phyloP scores from a whole-genome alignment of 2,113 vertebrate species.

The Equus quagga region DNA sequence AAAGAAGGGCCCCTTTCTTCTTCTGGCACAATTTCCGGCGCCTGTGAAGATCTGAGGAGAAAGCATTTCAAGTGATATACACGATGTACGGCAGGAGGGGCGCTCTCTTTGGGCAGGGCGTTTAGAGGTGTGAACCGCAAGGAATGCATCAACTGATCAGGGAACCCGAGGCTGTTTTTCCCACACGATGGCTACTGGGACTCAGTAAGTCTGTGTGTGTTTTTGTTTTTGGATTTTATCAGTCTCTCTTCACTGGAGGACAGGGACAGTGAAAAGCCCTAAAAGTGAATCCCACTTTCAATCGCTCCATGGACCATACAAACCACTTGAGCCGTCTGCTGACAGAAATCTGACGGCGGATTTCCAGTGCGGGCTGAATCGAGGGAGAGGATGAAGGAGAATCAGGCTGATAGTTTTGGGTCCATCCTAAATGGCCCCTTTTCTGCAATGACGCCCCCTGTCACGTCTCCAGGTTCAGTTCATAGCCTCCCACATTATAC shows the following conservation, averaged over 20 bases:
- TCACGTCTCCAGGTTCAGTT: rapidly evolving
- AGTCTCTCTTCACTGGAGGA: no score
- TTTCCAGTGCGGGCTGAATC: not conserved
- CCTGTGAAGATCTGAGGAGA: not conserved
- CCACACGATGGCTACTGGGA: no score
- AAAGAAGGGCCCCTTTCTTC: not conserved
- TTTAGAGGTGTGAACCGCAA: not conserved
- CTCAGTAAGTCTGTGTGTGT: no score
- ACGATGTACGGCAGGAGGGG: rapidly evolving
- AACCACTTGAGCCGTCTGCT: not conserved
- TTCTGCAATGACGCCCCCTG: rapidly evolving
- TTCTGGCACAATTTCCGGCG: not conserved
- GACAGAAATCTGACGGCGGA: rapidly evolving
- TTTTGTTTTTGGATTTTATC: no score
- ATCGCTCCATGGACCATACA: rapidly evolving
- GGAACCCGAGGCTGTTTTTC: not conserved
- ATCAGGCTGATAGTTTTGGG: not conserved
- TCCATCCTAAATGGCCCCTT: not conserved
- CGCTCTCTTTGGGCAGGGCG: not conserved
- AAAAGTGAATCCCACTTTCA: not conserved
- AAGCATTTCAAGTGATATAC: not conserved
- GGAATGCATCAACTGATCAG: rapidly evolving
- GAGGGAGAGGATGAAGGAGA: not conserved
- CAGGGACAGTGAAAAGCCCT: not conserved
- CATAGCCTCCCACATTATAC: rapidly evolving